Evolutionary conservation across 2,797 vertebrate species (phyloP).

Genomic region (Cyclura pinguis): DNA sequence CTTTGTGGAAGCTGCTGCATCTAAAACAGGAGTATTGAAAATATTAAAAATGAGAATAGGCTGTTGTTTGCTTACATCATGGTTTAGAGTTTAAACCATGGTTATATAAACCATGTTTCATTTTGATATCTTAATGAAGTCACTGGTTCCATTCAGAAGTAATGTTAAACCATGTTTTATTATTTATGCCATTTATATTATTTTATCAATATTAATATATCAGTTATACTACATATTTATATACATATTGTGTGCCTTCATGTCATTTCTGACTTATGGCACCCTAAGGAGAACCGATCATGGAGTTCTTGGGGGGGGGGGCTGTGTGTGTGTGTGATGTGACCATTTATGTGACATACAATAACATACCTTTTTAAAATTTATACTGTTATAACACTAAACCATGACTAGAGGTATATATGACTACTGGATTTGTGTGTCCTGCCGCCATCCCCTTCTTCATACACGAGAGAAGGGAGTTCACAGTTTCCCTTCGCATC

Average conservation of each 20-base stretch:
- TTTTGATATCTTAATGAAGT: not conserved
- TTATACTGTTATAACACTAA: too few species aligned
- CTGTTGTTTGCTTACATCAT: too few species aligned
- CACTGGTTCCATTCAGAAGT: not conserved
- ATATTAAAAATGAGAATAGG: not conserved
- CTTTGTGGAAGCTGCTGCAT: not conserved
- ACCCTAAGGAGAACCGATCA: too few species aligned
- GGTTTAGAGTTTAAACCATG: not conserved
- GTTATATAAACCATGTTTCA: not conserved
- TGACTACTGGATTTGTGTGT: not conserved
- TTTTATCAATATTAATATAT: too few species aligned
- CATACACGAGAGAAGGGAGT: not conserved
- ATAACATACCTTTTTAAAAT: too few species aligned
- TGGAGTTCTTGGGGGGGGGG: too few species aligned
- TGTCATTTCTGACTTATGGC: too few species aligned
- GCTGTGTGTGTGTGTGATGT: too few species aligned
- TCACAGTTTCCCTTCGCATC: not conserved
- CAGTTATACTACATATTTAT: too few species aligned
- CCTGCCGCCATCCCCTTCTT: not conserved
- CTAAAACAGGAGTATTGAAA: not conserved
- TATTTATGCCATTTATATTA: too few species aligned
- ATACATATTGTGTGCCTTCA: too few species aligned
- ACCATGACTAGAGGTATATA: not conserved
- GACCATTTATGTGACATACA: too few species aligned
- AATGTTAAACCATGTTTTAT: not conserved